Base-by-base conservation (phyloP, 1,140 invertebrate species). In the Scaptomyza pallida region DNA sequence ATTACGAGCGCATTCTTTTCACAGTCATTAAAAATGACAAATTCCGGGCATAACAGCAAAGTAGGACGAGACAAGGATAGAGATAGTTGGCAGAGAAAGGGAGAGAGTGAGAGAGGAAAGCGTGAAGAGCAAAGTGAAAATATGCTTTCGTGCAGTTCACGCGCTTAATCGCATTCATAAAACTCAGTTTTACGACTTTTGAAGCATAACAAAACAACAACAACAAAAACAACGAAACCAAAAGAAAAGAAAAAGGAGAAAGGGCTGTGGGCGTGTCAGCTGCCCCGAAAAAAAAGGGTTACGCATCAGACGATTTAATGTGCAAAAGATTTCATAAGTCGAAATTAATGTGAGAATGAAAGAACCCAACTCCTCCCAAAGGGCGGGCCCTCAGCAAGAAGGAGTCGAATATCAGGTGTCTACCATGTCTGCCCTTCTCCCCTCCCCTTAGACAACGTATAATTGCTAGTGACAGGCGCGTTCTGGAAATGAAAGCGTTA, bases 11-110 rank as follows among this genome's bases (percentile, higher is more conserved):
- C 82, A 86, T 86, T 86, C 78, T 86, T 86, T 88, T 81, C 74
- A 56, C 77, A 86, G 81, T 86, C 81, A 88, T 86, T 86, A 86
- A 86, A 86, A 86, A 86, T 86, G 81, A 86, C 81, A 86, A 86
- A 86, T 86, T 86, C 81, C 81, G 74, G 64, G 59, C 82, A 72
- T 55, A 88, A 51, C 62, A 57, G 64, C 82, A 88, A 83, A 81
- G 65, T 77, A 78, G 77, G 56, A 74, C 64, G 64, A 44, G 33
- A 37, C 12, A 37, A 4, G 12, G 21, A 17, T 9, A 62, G n/a
- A 13, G 50, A 30, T 3, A 21, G 52, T 30, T 13, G 61, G 50
- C 48, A 40, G 37, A 35, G 72, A 23, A 5, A 35, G 52, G 41
- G 43, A 43, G 35, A 56, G 43, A 43, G 43, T 35, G 23, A 51